Evolutionary conservation across 2,888 invertebrate genomes (phyloP).

Genomic region (Buathra laborator): DNA sequence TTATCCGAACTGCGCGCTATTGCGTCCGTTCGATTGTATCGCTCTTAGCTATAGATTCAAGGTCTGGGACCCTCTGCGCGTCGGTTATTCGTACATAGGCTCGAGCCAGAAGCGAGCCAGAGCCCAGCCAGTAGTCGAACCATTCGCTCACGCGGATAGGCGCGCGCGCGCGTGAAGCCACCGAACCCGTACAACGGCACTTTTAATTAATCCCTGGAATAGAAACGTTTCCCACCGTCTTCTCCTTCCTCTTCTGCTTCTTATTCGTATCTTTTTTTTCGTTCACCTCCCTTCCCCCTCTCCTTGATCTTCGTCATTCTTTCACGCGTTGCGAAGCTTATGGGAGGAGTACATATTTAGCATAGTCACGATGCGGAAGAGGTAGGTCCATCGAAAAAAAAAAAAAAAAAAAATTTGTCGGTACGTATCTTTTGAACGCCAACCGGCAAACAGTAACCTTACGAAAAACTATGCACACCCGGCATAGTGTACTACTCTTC

Average conservation of each 20-base stretch:
- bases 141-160: slow-evolving; percentile 55
- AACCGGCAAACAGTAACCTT: neutral
- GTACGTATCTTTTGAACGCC: neutral
- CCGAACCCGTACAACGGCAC: slow-evolving; percentile 69
- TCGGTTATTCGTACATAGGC: slow-evolving; percentile 14
- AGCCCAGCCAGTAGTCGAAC: slow-evolving; percentile 43
- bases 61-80: slow-evolving; percentile 28
- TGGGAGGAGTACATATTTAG: slow-evolving; percentile 14
- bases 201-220: slow-evolving; percentile 70
- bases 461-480: neutral
- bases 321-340: slow-evolving; percentile 17
- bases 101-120: slow-evolving; percentile 12
- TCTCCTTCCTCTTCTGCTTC: slow-evolving; percentile 20
- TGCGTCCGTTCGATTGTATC: neutral
- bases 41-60: slow-evolving; percentile 47
- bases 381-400: slow-evolving; percentile 21
- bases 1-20: slow-evolving; percentile 3
- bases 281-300: slow-evolving; percentile 33
- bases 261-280: slow-evolving; percentile 61
- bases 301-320: slow-evolving; percentile 14
- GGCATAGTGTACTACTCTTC: neutral
- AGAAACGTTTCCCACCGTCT: slow-evolving; percentile 66
- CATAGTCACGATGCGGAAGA: slow-evolving; percentile 17
- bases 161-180: slow-evolving; percentile 61
- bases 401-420: neutral